Percentiles rank a stretch among this genome's conserved stretches.
These are phyloP conservation scores for Netelia fuscicornis DNA, from an alignment of 2,888 invertebrate species.

Conservation along the genomic window DNA sequence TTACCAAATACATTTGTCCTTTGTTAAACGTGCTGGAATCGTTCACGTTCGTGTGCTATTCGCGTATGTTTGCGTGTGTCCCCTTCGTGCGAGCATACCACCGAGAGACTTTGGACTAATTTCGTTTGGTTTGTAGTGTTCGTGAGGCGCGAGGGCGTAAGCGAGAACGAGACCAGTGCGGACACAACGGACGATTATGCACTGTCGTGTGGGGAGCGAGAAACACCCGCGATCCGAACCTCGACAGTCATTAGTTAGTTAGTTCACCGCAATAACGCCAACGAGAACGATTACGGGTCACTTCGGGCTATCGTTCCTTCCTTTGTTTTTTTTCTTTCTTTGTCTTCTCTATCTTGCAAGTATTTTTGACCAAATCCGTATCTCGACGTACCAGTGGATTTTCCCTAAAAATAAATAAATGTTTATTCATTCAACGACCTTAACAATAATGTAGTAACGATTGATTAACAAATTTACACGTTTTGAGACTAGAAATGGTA, in stretches of 20 bases:
- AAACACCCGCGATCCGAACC: constrained; percentile 33
- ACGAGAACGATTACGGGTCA: constrained; percentile 37
- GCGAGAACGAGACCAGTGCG: constrained; percentile 17
- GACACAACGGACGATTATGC: constrained; percentile 23
- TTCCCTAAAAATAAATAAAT: no score
- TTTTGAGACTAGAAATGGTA: background rate
- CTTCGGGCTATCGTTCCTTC: constrained; percentile 2
- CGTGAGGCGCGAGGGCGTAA: constrained; percentile 37
- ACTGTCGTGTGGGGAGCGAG: constrained; percentile 45
- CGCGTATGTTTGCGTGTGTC: background rate
- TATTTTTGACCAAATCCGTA: no score
- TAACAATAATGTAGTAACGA: no score
- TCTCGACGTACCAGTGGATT: no score
- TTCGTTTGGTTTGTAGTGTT: constrained; percentile 54
- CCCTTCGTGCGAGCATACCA: background rate
- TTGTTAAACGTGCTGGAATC: constrained; percentile 52
- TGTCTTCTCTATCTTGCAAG: background rate
- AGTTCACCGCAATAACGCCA: constrained; percentile 32
- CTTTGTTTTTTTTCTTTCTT: constrained; percentile 1
- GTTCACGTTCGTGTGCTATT: background rate
- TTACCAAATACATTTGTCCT: constrained; percentile 69
- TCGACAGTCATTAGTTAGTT: constrained; percentile 60
- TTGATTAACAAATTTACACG: background rate
- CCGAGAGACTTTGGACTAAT: constrained; percentile 63
- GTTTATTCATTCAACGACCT: no score